Evolutionary conservation across 2,113 vertebrate species (phyloP).

Genomic region (Chaetura pelagica): DNA sequence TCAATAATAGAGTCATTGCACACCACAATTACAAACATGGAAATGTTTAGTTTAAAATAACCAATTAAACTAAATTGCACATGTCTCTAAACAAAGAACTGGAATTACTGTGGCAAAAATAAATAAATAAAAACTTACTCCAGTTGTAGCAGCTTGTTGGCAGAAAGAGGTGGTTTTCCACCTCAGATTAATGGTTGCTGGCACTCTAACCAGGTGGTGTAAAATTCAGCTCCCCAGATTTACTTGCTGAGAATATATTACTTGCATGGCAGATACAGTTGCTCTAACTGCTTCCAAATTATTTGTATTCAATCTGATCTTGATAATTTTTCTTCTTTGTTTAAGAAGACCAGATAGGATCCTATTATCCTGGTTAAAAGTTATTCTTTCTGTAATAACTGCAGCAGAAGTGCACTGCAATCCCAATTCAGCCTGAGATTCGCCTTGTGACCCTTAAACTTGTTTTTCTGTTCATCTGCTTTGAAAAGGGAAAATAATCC

Average conservation of each 20-base stretch:
- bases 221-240: background rate
- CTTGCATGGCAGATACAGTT: background rate
- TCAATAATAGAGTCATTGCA: background rate
- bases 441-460: background rate
- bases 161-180: background rate
- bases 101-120: background rate
- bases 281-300: background rate
- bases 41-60: background rate
- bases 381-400: background rate
- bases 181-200: background rate
- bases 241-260: background rate
- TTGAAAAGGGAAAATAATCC: background rate
- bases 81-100: background rate
- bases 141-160: background rate
- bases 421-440: background rate
- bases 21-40: fast-evolving
- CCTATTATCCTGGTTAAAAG: background rate
- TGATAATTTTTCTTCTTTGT: background rate
- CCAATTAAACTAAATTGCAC: background rate
- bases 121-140: background rate
- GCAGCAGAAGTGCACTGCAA: background rate
- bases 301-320: background rate
- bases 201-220: background rate
- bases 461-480: background rate
- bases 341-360: background rate